A percentile compares a stretch with the other conserved stretches of the same genome.
Conservation (phyloP, 1,140 invertebrate species). For the Daktulosphaira vitifoliae region DNA sequence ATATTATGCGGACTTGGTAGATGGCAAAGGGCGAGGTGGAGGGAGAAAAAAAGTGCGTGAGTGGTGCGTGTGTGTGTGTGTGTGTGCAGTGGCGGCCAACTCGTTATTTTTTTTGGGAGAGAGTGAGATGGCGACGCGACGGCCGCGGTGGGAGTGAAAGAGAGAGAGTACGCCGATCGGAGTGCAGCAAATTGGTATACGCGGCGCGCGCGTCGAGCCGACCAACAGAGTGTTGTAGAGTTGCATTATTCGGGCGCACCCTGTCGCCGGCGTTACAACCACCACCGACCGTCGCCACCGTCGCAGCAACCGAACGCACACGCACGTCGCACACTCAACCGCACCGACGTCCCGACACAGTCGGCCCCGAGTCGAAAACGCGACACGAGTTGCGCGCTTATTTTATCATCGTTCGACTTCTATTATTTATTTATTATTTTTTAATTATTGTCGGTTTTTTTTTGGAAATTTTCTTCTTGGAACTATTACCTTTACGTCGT, state of each 20-base stretch:
- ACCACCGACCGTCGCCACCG: background rate
- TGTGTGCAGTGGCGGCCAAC: conserved; percentile 11
- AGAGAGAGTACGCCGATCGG: background rate
- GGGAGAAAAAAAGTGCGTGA: conserved; percentile 7
- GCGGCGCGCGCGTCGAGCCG: conserved; percentile 1
- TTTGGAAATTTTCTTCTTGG: too few species aligned
- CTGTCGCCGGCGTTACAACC: conserved; percentile 33
- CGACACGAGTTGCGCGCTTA: background rate
- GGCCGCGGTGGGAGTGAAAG: background rate
- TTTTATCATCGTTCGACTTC: background rate
- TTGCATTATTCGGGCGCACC: conserved; percentile 32
- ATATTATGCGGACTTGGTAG: too few species aligned
- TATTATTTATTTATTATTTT: too few species aligned
- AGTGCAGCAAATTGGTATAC: background rate
- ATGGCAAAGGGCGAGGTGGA: background rate
- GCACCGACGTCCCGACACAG: background rate
- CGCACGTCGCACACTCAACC: conserved; percentile 23
- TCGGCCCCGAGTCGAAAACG: conserved; percentile 7
- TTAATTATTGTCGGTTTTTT: too few species aligned
- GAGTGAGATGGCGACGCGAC: background rate
- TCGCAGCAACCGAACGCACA: background rate
- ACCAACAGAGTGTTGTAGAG: conserved; percentile 6
- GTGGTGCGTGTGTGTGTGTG: conserved; percentile 1
- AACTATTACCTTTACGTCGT: too few species aligned
- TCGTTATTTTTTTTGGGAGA: conserved; percentile 15